These are phyloP conservation scores for Megalops atlanticus DNA, from an alignment of 2,113 vertebrate species.

Conservation along the genomic window DNA sequence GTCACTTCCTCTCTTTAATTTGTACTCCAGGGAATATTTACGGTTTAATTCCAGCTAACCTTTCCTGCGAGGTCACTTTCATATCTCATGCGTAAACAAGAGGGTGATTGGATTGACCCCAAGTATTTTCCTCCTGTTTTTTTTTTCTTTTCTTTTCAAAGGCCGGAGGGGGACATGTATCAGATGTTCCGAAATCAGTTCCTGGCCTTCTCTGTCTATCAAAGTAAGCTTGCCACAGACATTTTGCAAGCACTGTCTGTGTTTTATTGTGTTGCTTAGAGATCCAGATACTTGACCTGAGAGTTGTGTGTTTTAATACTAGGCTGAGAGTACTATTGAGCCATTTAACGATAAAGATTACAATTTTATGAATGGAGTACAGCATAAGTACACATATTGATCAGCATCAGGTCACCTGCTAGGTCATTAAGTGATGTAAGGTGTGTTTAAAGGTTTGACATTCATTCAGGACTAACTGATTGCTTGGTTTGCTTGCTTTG, in stretches of 20 bases:
- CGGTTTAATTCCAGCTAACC: background rate
- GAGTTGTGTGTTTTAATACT: background rate
- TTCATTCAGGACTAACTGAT: background rate
- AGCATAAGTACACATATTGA: background rate
- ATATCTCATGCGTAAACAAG: background rate
- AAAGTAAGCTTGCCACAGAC: constrained; percentile 77
- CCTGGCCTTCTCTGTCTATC: constrained; percentile 95
- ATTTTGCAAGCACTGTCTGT: background rate
- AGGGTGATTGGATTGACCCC: background rate
- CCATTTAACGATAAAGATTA: background rate
- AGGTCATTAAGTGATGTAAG: too few species aligned
- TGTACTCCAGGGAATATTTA: background rate
- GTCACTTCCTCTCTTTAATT: background rate
- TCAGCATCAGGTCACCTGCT: too few species aligned
- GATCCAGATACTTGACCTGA: background rate
- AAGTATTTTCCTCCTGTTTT: constrained; percentile 1
- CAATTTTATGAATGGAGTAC: background rate
- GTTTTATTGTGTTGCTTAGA: background rate
- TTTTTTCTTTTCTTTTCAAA: constrained; percentile 50
- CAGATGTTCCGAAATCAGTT: constrained; percentile 96
- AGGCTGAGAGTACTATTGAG: background rate
- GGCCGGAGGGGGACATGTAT: constrained; percentile 94
- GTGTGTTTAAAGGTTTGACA: too few species aligned
- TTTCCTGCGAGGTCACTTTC: background rate
- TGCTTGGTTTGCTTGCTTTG: constrained; percentile 36